Evolutionary conservation across 2,113 vertebrate species (phyloP).

Genomic region (Euleptes europaea): DNA sequence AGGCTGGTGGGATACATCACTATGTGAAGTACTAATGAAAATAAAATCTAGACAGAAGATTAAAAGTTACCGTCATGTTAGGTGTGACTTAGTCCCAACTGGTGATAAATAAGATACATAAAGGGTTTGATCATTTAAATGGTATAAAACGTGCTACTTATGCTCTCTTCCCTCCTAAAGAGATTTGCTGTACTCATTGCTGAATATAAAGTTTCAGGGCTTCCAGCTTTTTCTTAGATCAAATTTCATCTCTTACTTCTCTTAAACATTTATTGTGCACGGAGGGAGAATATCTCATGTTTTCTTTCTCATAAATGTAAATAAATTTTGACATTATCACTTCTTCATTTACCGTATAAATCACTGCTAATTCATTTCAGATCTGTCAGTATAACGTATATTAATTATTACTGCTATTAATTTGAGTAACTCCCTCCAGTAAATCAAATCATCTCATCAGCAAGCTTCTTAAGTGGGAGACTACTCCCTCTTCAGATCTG

Average conservation of each 20-base stretch:
- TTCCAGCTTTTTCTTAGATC: neutral
- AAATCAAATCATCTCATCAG: neutral
- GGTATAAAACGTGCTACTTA: neutral
- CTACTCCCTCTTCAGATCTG: too few relatives aligned
- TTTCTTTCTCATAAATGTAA: neutral
- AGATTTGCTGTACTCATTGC: slow-evolving; percentile 4
- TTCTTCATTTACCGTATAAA: neutral
- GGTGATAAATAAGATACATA: too few relatives aligned
- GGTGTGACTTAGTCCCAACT: too few relatives aligned
- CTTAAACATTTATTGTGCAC: neutral
- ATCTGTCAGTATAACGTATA: neutral
- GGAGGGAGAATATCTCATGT: neutral
- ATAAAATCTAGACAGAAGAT: too few relatives aligned
- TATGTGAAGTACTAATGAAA: too few relatives aligned
- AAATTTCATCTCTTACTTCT: neutral
- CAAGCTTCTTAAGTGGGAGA: neutral
- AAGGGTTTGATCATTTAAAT: too few relatives aligned
- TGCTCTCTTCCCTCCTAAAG: neutral
- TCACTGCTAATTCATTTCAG: neutral
- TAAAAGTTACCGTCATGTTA: too few relatives aligned
- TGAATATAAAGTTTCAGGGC: neutral
- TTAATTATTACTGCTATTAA: neutral
- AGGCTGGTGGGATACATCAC: too few relatives aligned
- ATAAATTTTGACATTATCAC: neutral
- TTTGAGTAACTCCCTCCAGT: neutral